These are phyloP conservation scores for Chrysomela aeneicollis DNA, from an alignment of 2,888 invertebrate species.

Conservation along the genomic window DNA sequence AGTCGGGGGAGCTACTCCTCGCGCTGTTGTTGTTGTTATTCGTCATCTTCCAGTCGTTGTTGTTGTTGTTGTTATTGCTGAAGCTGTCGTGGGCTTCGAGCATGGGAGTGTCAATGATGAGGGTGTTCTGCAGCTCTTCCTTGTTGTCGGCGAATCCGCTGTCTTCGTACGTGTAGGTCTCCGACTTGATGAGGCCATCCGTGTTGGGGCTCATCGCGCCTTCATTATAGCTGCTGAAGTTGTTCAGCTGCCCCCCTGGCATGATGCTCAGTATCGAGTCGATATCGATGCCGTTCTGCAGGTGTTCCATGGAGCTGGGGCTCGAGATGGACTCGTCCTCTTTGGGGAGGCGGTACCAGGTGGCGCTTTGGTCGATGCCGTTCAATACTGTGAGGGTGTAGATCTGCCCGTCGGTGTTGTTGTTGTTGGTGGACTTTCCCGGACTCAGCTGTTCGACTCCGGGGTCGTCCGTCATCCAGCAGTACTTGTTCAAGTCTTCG, in stretches of 20 bases:
- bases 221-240: slow-evolving; percentile 68
- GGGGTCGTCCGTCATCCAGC: slow-evolving; percentile 76
- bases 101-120: slow-evolving; percentile 65
- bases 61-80: slow-evolving; percentile 78
- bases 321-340: slow-evolving; percentile 71
- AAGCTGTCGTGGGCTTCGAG: slow-evolving; percentile 66
- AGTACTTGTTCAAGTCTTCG: slow-evolving; percentile 86
- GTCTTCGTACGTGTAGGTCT: slow-evolving; percentile 79
- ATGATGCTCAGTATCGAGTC: slow-evolving; percentile 82
- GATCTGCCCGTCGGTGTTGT: slow-evolving; percentile 81
- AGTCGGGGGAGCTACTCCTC: slow-evolving; percentile 67
- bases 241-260: slow-evolving; percentile 69
- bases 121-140: slow-evolving; percentile 62
- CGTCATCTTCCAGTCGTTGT: slow-evolving; percentile 82
- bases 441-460: slow-evolving; percentile 61
- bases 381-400: slow-evolving; percentile 88
- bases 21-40: slow-evolving; percentile 75
- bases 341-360: slow-evolving; percentile 68
- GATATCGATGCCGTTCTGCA: slow-evolving; percentile 73
- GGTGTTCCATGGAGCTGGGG: slow-evolving; percentile 66
- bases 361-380: slow-evolving; percentile 67
- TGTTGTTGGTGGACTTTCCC: slow-evolving; percentile 44
- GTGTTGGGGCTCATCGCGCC: slow-evolving; percentile 66
- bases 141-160: slow-evolving; percentile 76
- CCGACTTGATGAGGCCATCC: slow-evolving; percentile 73